Percentiles rank a stretch among this genome's conserved stretches.
These are phyloP conservation scores for Brachirus orientalis DNA, from an alignment of 2,113 vertebrate species.

Conservation along the genomic window DNA sequence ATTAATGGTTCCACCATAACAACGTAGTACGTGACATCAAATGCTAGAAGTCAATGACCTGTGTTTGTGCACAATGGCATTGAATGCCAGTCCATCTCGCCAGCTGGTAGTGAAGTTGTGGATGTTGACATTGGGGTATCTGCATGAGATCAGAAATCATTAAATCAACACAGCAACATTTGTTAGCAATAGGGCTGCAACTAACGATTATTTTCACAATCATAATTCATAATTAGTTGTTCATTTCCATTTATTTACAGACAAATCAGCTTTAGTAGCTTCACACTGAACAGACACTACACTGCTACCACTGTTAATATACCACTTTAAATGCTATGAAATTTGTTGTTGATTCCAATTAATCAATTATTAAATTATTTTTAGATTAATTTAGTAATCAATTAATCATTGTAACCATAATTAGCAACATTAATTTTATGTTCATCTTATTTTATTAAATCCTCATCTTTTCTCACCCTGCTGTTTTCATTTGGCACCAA, in stretches of 20 bases:
- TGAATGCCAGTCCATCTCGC: constrained; percentile 94
- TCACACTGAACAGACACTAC: too few species aligned
- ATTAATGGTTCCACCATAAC: constrained; percentile 10
- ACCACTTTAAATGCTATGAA: too few species aligned
- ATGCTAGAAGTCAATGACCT: constrained; percentile 80
- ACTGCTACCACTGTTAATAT: too few species aligned
- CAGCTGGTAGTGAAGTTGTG: constrained; percentile 97
- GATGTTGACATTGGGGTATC: constrained; percentile 94
- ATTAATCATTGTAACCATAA: too few species aligned
- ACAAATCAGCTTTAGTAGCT: too few species aligned
- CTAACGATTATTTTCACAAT: too few species aligned
- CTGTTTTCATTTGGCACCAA: constrained; percentile 98
- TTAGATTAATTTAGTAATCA: too few species aligned
- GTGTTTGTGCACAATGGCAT: constrained; percentile 95
- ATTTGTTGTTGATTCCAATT: too few species aligned
- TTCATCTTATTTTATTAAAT: constrained; percentile 3
- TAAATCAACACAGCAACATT: constrained; percentile 16
- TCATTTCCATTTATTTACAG: too few species aligned
- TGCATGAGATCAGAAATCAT: constrained; percentile 69
- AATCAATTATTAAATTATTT: too few species aligned
- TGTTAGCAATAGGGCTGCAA: too few species aligned
- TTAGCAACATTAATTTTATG: neutral
- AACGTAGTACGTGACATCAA: constrained; percentile 12
- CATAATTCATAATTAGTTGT: too few species aligned
- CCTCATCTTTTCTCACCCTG: constrained; percentile 82